Evolutionary conservation across 2,888 invertebrate species (phyloP), one percentile per base, ranked within the genome.

Genomic region (Ceratothoa steindachneri): DNA sequence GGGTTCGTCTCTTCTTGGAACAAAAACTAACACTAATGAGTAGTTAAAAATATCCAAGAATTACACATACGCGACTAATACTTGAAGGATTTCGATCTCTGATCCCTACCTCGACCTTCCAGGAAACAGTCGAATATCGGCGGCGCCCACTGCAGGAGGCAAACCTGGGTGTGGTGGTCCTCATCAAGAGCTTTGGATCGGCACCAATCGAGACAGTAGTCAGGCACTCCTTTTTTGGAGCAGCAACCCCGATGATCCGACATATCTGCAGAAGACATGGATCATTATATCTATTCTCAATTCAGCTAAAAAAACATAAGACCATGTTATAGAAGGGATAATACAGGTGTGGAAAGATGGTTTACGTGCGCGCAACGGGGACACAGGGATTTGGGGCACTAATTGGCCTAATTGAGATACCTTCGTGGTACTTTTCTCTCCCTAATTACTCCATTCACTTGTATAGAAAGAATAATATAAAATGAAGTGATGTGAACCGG

Each of bases 171-270:
- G 27, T 30, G 31, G 27, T 60, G 27, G 2, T 67, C 29, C 60
- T 74, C 52, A 3, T 41, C 52, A 12, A 78, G 75, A 81, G 90
- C 86, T 73, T 91, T 91, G 0, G 93, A 93, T 41, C 92, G 88
- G 83, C 94, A 94, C 88, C 93, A 91, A 83, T 93, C 92, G 80
- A 93, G 85, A 83, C 93, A 94, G 81, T 89, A 88, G 41, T 91
- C 87, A 0, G 93, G 92, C 0, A 94, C 93, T 65, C 91, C 90
- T 85, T 89, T 89, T 24, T 90, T 89, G 0, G 90, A 90, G 83
- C 94, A 94, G 83, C 94, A 94, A 77, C 89, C 89, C 60, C 93
- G 87, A 84, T 94, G 94, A 83, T 94, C 93, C 81, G 88, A 84
- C n/a, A 86, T 86, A 82, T 87, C 87, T 84, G 81, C n/a, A 80